Percentiles rank a stretch among this genome's conserved stretches.
These are phyloP conservation scores for Albula glossodonta DNA, from an alignment of 2,113 vertebrate species.

Conservation along the genomic window DNA sequence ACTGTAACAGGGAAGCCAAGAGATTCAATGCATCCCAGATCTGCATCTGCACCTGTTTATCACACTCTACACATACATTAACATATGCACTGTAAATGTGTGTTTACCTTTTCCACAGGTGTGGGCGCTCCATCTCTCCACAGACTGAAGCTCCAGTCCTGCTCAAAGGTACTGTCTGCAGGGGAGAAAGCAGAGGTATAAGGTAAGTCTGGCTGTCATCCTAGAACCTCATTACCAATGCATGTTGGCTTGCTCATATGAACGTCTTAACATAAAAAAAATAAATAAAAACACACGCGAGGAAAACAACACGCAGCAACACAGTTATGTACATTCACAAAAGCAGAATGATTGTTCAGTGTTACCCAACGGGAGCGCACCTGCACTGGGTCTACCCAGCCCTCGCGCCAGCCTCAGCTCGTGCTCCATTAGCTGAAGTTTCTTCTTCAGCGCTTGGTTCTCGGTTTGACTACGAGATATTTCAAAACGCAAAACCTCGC, in stretches of 20 bases:
- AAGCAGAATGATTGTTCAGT: too few species aligned
- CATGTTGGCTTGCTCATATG: background rate
- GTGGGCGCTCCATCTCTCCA: conserved; percentile 15
- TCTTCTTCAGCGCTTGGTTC: conserved; percentile 44
- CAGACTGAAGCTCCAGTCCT: conserved; percentile 16
- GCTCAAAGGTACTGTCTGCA: conserved; percentile 3
- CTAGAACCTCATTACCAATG: background rate
- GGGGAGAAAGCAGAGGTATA: background rate
- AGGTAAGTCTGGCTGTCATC: background rate
- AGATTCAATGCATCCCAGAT: background rate
- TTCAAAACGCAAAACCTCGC: conserved; percentile 37
- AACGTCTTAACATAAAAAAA: background rate
- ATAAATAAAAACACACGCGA: background rate
- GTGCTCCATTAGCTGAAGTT: conserved; percentile 45
- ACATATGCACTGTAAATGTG: background rate
- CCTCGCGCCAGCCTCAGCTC: conserved; percentile 41
- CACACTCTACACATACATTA: background rate
- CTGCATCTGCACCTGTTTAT: background rate
- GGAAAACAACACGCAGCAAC: background rate
- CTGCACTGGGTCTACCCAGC: conserved; percentile 10
- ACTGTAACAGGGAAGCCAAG: background rate
- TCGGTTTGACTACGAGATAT: conserved; percentile 48
- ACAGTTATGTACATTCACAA: background rate
- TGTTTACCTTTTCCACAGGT: conserved; percentile 7
- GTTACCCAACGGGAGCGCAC: background rate